A percentile compares a stretch with the other conserved stretches of the same genome.
phyloP scores from a whole-genome alignment of 2,888 invertebrate genomes.

The Rhabditoides inermis region DNA sequence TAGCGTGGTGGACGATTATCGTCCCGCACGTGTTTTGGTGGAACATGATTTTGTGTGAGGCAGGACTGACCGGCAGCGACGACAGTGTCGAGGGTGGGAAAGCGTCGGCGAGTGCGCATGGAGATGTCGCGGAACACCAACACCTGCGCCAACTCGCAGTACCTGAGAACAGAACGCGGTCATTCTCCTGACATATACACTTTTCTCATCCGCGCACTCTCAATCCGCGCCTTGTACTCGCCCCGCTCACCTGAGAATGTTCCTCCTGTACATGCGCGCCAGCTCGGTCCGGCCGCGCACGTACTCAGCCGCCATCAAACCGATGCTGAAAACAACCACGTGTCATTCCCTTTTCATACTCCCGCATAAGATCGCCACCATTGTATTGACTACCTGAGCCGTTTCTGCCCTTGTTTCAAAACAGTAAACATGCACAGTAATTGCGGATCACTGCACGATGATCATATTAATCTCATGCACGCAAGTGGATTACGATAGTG shows the following conservation, averaged over 20 bases:
- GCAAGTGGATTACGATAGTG: no score
- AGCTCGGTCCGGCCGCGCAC: slow-evolving; percentile 27
- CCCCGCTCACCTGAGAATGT: slow-evolving; percentile 12
- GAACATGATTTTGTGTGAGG: no score
- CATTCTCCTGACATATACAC: not conserved
- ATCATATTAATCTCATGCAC: not conserved
- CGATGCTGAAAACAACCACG: slow-evolving; percentile 19
- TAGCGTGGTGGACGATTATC: no score
- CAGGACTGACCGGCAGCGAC: slow-evolving; percentile 20
- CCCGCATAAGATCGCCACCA: not conserved
- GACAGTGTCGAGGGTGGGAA: slow-evolving; percentile 29
- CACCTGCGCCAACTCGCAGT: slow-evolving; percentile 27
- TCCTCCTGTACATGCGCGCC: slow-evolving; percentile 23
- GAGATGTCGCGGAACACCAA: slow-evolving; percentile 32
- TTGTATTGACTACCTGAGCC: not conserved
- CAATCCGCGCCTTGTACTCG: not conserved
- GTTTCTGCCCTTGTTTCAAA: not conserved
- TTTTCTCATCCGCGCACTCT: not conserved
- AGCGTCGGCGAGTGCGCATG: slow-evolving; percentile 24
- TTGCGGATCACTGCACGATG: not conserved
- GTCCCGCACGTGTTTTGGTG: no score
- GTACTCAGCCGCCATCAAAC: slow-evolving; percentile 29
- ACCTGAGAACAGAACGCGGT: slow-evolving; percentile 2
- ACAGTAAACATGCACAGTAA: not conserved
- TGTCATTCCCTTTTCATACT: not conserved